phyloP scores from a whole-genome alignment of 1,140 invertebrate genomes.

The Psix sp. region DNA sequence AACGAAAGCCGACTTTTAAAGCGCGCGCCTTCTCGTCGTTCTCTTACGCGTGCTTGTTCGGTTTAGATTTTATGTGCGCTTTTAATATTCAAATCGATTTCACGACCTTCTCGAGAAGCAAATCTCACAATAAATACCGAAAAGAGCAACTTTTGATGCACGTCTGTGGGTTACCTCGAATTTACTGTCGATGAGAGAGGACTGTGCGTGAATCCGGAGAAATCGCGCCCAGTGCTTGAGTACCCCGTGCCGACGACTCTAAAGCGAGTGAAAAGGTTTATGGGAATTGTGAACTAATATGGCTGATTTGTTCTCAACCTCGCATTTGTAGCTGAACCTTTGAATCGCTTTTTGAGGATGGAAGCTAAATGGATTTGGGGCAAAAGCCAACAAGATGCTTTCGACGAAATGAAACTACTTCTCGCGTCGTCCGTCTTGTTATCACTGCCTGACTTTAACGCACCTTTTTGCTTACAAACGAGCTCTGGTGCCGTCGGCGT shows the following conservation, averaged over 20 bases:
- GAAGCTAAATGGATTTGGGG: neutral
- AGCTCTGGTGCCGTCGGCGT: neutral
- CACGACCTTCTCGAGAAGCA: neutral
- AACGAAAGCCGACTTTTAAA: neutral
- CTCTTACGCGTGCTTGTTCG: neutral
- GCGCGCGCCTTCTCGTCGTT: neutral
- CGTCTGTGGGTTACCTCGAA: too few relatives aligned
- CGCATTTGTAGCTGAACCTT: constrained; percentile 64
- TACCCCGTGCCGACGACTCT: constrained; percentile 67
- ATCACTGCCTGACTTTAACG: neutral
- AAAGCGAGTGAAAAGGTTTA: constrained; percentile 66
- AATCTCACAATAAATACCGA: too few relatives aligned
- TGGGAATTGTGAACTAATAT: constrained; percentile 72
- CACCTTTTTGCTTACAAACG: neutral
- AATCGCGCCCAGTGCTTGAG: constrained; percentile 62
- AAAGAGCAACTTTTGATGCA: too few relatives aligned
- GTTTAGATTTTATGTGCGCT: neutral
- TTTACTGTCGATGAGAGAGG: neutral
- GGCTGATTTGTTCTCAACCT: constrained; percentile 72
- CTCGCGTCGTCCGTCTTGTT: neutral
- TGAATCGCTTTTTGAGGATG: constrained; percentile 29
- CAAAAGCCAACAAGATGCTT: neutral
- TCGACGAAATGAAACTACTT: neutral
- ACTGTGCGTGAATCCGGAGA: neutral
- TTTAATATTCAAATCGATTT: neutral